Evolutionary conservation across 2,888 invertebrate species (phyloP).

Genomic region (Cataglyphis livida): DNA sequence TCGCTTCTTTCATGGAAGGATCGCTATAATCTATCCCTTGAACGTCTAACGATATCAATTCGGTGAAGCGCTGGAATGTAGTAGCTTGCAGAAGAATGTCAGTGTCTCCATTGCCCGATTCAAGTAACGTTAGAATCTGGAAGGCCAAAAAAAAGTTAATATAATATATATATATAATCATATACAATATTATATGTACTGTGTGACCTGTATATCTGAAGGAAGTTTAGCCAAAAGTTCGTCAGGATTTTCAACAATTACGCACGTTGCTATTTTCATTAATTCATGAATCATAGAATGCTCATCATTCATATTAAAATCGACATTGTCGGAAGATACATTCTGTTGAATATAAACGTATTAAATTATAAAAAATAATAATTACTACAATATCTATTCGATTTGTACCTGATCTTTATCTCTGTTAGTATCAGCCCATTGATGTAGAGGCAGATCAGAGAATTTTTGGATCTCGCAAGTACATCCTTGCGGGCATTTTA

Average conservation of each 20-base stretch:
- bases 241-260: slow-evolving; percentile 76
- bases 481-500: slow-evolving; percentile 81
- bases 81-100: slow-evolving; percentile 83
- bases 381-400: neutral
- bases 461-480: slow-evolving; percentile 82
- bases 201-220: slow-evolving; percentile 77
- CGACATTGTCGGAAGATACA: slow-evolving; percentile 33
- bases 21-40: slow-evolving; percentile 86
- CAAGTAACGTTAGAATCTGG: slow-evolving; percentile 80
- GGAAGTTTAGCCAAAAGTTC: slow-evolving; percentile 77
- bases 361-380: neutral
- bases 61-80: slow-evolving; percentile 85
- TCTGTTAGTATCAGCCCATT: slow-evolving; percentile 75
- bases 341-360: slow-evolving; percentile 48
- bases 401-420: slow-evolving; percentile 62
- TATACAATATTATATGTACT: slow-evolving; percentile 21
- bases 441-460: slow-evolving; percentile 81
- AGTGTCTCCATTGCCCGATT: slow-evolving; percentile 77
- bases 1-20: slow-evolving; percentile 55
- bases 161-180: neutral
- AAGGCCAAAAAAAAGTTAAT: slow-evolving; percentile 18
- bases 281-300: slow-evolving; percentile 76
- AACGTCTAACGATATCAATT: slow-evolving; percentile 88
- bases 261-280: slow-evolving; percentile 80
- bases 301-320: slow-evolving; percentile 66